A percentile compares a stretch with the other conserved stretches of the same genome.
phyloP scores from a whole-genome alignment of 1,140 invertebrate species.

The Aphidius gifuensis region DNA sequence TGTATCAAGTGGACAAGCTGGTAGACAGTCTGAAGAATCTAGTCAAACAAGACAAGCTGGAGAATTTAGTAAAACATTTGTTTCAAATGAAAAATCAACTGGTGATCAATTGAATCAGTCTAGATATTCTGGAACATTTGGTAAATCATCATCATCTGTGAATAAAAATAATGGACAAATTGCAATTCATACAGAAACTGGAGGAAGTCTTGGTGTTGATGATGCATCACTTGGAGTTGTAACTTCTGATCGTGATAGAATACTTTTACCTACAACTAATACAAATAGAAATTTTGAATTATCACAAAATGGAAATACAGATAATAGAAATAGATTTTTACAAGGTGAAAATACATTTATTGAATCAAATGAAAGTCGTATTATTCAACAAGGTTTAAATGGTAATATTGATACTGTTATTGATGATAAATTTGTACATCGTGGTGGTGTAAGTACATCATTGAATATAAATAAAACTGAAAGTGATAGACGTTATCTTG shows the following conservation, averaged over 20 bases:
- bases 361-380: neutral
- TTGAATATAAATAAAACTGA: slow-evolving; percentile 1
- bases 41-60: slow-evolving; percentile 3
- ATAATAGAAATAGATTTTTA: neutral
- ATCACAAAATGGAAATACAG: neutral
- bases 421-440: slow-evolving; percentile 2
- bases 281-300: neutral
- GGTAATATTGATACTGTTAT: neutral
- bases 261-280: neutral
- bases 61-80: neutral
- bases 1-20: no score
- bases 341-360: neutral
- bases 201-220: neutral
- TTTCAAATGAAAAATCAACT: neutral
- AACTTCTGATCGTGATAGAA: no score
- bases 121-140: neutral
- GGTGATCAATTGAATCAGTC: neutral
- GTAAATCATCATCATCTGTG: neutral
- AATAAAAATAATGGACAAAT: neutral
- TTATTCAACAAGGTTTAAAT: no score
- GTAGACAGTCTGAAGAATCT: no score
- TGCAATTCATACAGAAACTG: neutral
- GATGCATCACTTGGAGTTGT: neutral
- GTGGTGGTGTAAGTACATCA: neutral
- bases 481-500: no score